Percentiles rank a stretch among this genome's conserved stretches.
These are phyloP conservation scores for Stenoptilia bipunctidactyla DNA, from an alignment of 2,888 invertebrate species.

Conservation along the genomic window DNA sequence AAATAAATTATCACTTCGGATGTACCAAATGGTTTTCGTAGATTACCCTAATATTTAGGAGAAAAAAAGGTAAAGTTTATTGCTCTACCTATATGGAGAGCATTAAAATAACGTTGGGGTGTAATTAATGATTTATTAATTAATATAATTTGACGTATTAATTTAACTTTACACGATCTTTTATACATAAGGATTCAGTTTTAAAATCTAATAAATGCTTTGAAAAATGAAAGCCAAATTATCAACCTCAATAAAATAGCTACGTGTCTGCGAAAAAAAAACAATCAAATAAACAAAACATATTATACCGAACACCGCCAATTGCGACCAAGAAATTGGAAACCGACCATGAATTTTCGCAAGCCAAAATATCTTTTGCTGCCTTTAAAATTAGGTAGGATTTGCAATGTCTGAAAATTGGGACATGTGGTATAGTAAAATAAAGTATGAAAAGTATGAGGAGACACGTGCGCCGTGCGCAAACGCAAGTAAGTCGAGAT, in stretches of 20 bases:
- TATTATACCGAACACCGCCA: constrained; percentile 13
- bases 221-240: neutral
- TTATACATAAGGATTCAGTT: no score
- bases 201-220: no score
- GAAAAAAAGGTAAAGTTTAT: neutral
- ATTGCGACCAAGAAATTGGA: constrained; percentile 19
- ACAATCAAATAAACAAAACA: constrained; percentile 11
- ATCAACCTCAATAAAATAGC: neutral
- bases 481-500: constrained; percentile 53
- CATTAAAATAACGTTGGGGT: no score
- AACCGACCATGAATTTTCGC: constrained; percentile 9
- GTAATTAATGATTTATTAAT: no score
- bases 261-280: no score
- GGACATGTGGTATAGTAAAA: constrained; percentile 35
- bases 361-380: constrained; percentile 15
- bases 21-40: constrained; percentile 6
- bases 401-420: constrained; percentile 16
- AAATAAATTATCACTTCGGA: constrained; percentile 10
- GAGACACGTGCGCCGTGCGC: constrained; percentile 60
- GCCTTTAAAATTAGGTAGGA: constrained; percentile 13
- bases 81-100: neutral
- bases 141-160: no score
- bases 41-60: neutral
- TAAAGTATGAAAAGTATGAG: constrained; percentile 6
- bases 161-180: no score